Percentiles rank a stretch among this genome's conserved stretches.
Evolutionary conservation across 2,113 vertebrate genomes (phyloP).

Genomic region (Myrmecobius fasciatus): DNA sequence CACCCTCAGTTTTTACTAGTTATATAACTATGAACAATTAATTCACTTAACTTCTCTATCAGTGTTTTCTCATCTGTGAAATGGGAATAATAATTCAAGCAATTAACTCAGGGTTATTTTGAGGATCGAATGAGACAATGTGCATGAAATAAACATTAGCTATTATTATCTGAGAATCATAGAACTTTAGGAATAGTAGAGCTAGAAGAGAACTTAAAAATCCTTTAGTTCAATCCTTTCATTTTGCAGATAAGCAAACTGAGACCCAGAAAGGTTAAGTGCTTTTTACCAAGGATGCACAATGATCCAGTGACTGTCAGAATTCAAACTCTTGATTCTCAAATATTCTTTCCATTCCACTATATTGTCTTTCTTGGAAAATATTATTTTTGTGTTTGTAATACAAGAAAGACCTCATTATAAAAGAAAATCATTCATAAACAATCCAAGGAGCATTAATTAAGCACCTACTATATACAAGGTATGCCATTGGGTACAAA

Average conservation of each 20-base stretch:
- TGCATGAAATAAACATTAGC: not conserved
- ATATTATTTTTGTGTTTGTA: not conserved
- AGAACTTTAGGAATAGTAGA: not conserved
- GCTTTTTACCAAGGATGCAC: not conserved
- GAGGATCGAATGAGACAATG: not conserved
- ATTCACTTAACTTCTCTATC: not conserved
- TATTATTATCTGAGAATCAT: not conserved
- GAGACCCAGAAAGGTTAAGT: not conserved
- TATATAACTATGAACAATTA: not conserved
- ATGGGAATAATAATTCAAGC: not conserved
- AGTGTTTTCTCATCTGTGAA: not conserved
- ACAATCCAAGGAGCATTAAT: not conserved
- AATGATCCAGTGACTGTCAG: not conserved
- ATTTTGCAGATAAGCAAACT: not conserved
- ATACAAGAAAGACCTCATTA: not conserved
- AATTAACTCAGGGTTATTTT: not conserved
- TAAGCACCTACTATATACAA: not conserved
- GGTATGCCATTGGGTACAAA: not conserved
- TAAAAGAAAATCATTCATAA: not conserved
- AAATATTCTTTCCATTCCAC: not conserved
- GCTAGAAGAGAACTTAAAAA: not conserved
- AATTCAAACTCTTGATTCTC: not conserved
- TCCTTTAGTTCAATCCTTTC: not conserved
- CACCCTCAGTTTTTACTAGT: not conserved
- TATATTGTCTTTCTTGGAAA: not conserved